Conservation (phyloP, 2,797 vertebrate genomes). For the Pogonophryne albipinna region DNA sequence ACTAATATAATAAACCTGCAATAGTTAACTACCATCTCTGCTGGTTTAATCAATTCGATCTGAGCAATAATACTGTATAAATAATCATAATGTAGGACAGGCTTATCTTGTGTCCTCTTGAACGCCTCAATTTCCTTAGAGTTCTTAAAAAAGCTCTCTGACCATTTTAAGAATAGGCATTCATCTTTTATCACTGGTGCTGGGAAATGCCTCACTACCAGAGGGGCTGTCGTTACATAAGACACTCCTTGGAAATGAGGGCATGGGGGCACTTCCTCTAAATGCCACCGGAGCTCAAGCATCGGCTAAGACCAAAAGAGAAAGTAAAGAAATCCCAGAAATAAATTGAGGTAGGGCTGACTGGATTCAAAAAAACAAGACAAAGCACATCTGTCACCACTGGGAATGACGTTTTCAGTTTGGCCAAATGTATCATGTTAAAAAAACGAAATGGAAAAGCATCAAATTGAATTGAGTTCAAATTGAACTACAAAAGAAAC, state of each 20-base stretch:
- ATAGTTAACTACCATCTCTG: too few species aligned
- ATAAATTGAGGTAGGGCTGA: background rate
- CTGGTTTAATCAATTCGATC: background rate
- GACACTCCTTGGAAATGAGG: constrained; percentile 33
- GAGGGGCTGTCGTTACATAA: constrained; percentile 67
- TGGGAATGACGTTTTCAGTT: constrained; percentile 25
- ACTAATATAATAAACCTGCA: too few species aligned
- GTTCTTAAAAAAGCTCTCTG: constrained; percentile 26
- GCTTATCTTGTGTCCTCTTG: constrained; percentile 1
- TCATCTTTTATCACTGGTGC: constrained; percentile 64
- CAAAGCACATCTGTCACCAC: too few species aligned
- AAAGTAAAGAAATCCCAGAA: background rate
- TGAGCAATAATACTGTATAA: background rate
- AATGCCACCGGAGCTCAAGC: constrained; percentile 56
- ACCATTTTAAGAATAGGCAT: constrained; percentile 59
- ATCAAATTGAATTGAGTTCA: constrained; percentile 24
- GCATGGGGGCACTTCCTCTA: constrained; percentile 49
- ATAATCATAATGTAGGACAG: background rate
- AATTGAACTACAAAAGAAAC: constrained; percentile 25
- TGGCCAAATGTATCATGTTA: constrained; percentile 23
- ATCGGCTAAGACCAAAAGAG: constrained; percentile 38
- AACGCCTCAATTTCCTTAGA: constrained; percentile 10
- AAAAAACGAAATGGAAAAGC: constrained; percentile 9
- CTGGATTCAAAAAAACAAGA: background rate
- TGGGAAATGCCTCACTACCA: constrained; percentile 65